Percentiles rank a stretch among this genome's conserved stretches.
Evolutionary conservation across 1,140 invertebrate genomes (phyloP).

Genomic region (Drosophila arizonae): DNA sequence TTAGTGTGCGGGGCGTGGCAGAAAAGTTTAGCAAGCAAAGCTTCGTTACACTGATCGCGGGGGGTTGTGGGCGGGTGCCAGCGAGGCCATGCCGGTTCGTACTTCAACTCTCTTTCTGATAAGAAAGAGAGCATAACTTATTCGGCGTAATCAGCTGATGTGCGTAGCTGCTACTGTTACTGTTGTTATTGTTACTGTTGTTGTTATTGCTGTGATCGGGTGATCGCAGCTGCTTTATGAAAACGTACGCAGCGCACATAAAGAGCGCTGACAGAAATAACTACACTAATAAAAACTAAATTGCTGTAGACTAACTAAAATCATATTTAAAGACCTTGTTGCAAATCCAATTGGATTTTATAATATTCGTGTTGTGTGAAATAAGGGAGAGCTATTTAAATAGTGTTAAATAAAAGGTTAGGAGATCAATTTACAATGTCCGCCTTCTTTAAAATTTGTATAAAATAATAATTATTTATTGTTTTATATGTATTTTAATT

Average conservation of each 20-base stretch:
- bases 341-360: too few relatives aligned
- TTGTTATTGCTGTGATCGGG: conserved; percentile 21
- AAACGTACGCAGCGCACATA: conserved; percentile 13
- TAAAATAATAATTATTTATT: too few relatives aligned
- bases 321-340: not conserved
- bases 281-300: not conserved
- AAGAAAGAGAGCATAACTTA: conserved; percentile 3
- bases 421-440: too few relatives aligned
- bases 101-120: conserved; percentile 31
- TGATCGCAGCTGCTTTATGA: conserved; percentile 38
- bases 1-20: conserved; percentile 21
- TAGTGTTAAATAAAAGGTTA: too few relatives aligned
- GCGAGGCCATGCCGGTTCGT: not conserved
- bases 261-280: not conserved
- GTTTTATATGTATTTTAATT: too few relatives aligned
- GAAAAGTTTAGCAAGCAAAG: conserved; percentile 17
- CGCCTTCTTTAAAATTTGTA: too few relatives aligned
- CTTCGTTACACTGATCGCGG: conserved; percentile 7
- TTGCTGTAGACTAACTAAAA: not conserved
- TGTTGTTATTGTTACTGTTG: conserved; percentile 8
- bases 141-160: conserved; percentile 34
- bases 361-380: too few relatives aligned
- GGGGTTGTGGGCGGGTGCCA: not conserved
- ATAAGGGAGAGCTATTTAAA: too few relatives aligned
- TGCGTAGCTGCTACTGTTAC: conserved; percentile 6